Conservation (phyloP, 2,888 invertebrate genomes). For the Hetaerina titia region DNA sequence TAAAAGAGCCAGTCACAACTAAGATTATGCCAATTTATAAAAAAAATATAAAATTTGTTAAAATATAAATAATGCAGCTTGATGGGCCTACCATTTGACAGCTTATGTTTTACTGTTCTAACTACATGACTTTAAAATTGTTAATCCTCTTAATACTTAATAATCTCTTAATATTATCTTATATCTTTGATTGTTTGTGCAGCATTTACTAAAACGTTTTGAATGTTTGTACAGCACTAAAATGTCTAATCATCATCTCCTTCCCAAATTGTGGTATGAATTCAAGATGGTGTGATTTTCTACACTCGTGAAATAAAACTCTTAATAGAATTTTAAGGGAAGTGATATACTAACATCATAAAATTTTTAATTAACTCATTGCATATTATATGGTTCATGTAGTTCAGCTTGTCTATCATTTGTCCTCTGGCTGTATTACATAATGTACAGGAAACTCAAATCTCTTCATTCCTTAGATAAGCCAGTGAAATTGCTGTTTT, state of each 20-base stretch:
- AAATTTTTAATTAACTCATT: background rate
- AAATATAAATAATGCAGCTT: too few species aligned
- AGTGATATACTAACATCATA: background rate
- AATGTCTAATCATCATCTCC: background rate
- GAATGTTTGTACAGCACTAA: background rate
- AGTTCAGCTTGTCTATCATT: constrained; percentile 11
- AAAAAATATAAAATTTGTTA: too few species aligned
- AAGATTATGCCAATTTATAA: too few species aligned
- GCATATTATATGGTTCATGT: background rate
- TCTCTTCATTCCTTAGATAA: background rate
- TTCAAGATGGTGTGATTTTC: background rate
- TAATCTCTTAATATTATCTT: background rate
- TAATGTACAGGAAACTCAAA: background rate
- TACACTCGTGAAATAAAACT: background rate
- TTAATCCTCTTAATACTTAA: background rate
- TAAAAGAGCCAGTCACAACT: too few species aligned
- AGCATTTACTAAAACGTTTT: background rate
- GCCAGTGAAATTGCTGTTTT: background rate
- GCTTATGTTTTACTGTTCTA: background rate
- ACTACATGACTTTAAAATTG: background rate
- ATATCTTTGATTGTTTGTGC: background rate
- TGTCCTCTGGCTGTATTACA: background rate
- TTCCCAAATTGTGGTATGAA: background rate
- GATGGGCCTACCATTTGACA: background rate
- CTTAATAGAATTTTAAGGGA: background rate